Percentiles rank a stretch among this genome's conserved stretches.
phyloP scores from a whole-genome alignment of 1,140 invertebrate species.

The Lepidurus couesii region DNA sequence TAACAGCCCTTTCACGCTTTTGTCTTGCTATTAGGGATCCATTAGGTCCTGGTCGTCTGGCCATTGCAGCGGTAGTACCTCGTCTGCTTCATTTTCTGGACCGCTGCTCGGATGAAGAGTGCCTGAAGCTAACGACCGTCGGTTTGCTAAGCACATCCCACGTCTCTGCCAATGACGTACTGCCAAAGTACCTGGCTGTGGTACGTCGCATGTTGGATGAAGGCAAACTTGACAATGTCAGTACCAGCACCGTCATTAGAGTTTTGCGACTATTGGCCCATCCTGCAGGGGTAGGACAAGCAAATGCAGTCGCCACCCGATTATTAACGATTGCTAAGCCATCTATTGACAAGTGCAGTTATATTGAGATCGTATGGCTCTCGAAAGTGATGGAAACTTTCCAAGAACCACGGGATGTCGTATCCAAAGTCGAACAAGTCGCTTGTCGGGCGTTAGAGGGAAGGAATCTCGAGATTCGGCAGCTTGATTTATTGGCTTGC shows the following conservation, averaged over 20 bases:
- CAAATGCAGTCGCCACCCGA: background rate
- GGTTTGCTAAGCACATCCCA: constrained; percentile 24
- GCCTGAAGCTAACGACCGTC: constrained; percentile 35
- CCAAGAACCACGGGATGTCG: constrained; percentile 24
- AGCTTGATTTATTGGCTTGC: constrained; percentile 20
- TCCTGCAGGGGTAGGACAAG: background rate
- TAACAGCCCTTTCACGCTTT: constrained; percentile 36
- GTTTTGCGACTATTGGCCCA: background rate
- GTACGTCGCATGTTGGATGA: background rate
- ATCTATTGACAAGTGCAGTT: background rate
- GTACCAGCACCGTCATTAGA: background rate
- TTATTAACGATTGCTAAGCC: background rate
- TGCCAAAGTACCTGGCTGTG: constrained; percentile 26
- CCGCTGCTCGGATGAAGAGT: constrained; percentile 31
- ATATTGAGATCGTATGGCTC: constrained; percentile 28
- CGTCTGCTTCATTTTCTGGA: constrained; percentile 26
- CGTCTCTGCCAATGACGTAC: constrained; percentile 17
- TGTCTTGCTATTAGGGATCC: constrained; percentile 31
- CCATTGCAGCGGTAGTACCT: constrained; percentile 35
- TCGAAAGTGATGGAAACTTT: constrained; percentile 21
- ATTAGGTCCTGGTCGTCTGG: constrained; percentile 32
- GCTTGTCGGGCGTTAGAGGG: constrained; percentile 23
- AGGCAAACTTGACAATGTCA: background rate
- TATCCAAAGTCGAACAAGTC: constrained; percentile 23
- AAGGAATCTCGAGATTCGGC: background rate